phyloP scores from a whole-genome alignment of 2,888 invertebrate genomes.

The Trissolcus brochymenae region DNA sequence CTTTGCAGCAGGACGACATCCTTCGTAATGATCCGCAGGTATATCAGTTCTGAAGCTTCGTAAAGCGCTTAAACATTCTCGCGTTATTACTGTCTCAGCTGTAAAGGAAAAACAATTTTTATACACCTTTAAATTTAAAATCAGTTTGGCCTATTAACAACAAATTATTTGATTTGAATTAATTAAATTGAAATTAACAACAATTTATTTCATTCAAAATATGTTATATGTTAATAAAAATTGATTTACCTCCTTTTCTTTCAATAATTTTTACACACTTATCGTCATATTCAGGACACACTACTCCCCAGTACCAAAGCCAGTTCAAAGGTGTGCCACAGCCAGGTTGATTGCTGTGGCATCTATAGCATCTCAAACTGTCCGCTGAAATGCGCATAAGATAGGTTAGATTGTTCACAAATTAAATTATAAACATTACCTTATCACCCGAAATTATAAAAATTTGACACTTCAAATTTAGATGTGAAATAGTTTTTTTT shows the following conservation, averaged over 20 bases:
- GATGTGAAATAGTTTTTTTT: no score
- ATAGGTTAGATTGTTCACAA: constrained; percentile 31
- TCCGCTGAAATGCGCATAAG: constrained; percentile 75
- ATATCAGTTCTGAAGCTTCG: constrained; percentile 88
- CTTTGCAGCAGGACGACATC: constrained; percentile 87
- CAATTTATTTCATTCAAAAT: no score
- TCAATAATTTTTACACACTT: constrained; percentile 94
- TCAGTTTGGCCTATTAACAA: no score
- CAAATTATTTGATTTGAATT: no score
- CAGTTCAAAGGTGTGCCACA: constrained; percentile 91
- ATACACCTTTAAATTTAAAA: no score
- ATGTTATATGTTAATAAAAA: background rate
- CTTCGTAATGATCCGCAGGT: constrained; percentile 94
- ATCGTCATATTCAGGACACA: constrained; percentile 89
- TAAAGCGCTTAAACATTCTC: constrained; percentile 90
- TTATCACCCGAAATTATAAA: background rate
- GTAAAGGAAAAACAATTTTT: no score
- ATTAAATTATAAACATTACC: constrained; percentile 3
- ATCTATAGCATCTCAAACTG: constrained; percentile 91
- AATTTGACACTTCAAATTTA: background rate
- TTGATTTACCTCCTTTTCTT: constrained; percentile 84
- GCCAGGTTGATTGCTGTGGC: constrained; percentile 92
- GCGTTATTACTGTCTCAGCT: constrained; percentile 88
- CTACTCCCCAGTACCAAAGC: constrained; percentile 85
- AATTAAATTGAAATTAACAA: no score